Evolutionary conservation across 2,888 invertebrate species (phyloP), one percentile per base, ranked within the genome.

Genomic region (Piscicola geometra): DNA sequence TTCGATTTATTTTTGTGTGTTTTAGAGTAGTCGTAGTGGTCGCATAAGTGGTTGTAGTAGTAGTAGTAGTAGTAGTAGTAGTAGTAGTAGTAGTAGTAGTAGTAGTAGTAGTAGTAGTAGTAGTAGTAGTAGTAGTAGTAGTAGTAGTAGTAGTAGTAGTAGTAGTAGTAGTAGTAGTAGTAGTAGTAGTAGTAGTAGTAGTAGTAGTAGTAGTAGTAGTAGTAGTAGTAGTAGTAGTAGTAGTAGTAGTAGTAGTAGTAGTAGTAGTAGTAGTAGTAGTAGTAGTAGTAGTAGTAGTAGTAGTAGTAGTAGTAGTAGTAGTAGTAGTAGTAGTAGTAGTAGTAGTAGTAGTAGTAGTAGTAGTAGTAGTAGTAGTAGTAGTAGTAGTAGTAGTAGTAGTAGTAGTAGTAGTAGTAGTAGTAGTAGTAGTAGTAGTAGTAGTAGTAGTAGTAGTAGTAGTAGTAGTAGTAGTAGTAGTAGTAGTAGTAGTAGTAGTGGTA

Each of bases 71-170:
- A 67, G 68, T 67, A 67, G 68, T 35, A 67, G 68, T 67, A 67
- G 68, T 35, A 67, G 68, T 67, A 67, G 68, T 35, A 67, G 68
- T 67, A 67, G 68, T 35, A 67, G 68, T 67, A 67, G 68, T 35
- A 67, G 68, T 67, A 67, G 68, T 35, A 67, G 68, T 67, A 67
- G 68, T 35, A 67, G 68, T 67, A 67, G 68, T 35, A 67, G 68
- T 67, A 67, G 68, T 35, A 67, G 68, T 67, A 67, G 68, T 35
- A 67, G 68, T 67, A 67, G 68, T 35, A 67, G 68, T 67, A 67
- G 68, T 35, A 67, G 68, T 67, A 67, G 68, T 35, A 67, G 68
- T 67, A 67, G 68, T 35, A 67, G 68, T 67, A 67, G 68, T 35
- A 67, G 68, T 67, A 67, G 68, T 33, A 67, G 68, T 35, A 67